Evolutionary conservation across 2,888 invertebrate species (phyloP).

Genomic region (Xylota sylvarum): DNA sequence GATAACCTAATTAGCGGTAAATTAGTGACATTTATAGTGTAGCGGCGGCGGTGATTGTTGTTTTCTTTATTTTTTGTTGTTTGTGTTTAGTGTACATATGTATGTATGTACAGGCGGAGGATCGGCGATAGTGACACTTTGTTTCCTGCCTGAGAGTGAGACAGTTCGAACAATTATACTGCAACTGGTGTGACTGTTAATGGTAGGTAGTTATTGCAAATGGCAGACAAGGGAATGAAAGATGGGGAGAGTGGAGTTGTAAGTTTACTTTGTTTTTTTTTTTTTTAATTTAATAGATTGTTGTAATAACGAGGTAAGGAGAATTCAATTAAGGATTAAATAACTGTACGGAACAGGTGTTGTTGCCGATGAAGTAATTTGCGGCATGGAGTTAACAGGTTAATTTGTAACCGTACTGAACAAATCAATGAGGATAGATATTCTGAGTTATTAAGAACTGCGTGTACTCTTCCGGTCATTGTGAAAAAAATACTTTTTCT

Average conservation of each 20-base stretch:
- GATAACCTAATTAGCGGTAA: constrained; percentile 73
- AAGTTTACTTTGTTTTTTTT: not conserved
- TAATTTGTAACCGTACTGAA: not conserved
- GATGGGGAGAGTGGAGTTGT: not conserved
- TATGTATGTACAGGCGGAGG: not conserved
- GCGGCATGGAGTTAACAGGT: not conserved
- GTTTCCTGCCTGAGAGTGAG: constrained; percentile 17
- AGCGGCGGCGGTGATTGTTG: constrained; percentile 32
- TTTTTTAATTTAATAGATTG: constrained; percentile 28
- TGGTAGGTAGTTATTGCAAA: constrained; percentile 24
- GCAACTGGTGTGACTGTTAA: constrained; percentile 34
- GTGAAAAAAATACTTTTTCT: no score
- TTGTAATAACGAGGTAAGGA: constrained; percentile 31
- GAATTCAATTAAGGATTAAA: constrained; percentile 24
- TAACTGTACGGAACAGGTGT: constrained; percentile 14
- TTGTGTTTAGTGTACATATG: no score
- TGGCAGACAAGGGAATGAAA: not conserved
- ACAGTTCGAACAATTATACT: constrained; percentile 42
- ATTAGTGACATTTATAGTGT: constrained; percentile 60
- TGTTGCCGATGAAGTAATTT: constrained; percentile 11
- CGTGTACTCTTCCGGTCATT: not conserved
- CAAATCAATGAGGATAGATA: not conserved
- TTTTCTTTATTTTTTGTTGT: not conserved
- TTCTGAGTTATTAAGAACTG: not conserved
- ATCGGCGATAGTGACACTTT: constrained; percentile 11